phyloP scores from a whole-genome alignment of 1,140 invertebrate species.

The Trichonephila clavata region DNA sequence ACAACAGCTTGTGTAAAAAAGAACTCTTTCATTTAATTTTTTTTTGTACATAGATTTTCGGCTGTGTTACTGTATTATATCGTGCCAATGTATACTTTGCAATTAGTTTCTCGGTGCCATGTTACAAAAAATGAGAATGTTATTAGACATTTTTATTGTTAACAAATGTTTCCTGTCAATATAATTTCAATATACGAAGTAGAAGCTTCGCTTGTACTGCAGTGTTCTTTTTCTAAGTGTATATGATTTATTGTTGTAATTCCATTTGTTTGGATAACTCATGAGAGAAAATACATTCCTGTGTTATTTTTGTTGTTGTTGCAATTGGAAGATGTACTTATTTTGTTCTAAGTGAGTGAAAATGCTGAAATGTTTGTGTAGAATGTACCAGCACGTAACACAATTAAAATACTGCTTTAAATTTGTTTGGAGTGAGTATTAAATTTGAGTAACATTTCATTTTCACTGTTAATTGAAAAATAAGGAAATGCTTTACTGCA shows the following conservation, averaged over 20 bases:
- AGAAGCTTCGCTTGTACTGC: neutral
- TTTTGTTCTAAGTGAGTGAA: neutral
- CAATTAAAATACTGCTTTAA: conserved; percentile 24
- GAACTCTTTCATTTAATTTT: neutral
- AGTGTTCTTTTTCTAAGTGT: neutral
- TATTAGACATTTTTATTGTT: neutral
- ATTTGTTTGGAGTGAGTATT: neutral
- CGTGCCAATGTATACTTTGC: conserved; percentile 16
- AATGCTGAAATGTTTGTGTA: conserved; percentile 12
- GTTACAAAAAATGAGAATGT: neutral
- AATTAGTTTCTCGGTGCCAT: neutral
- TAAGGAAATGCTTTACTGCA: too few species aligned
- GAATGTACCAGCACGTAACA: conserved; percentile 21
- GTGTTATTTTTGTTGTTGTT: conserved; percentile 10
- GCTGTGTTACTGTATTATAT: conserved; percentile 6
- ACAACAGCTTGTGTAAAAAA: neutral
- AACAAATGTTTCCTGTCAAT: neutral
- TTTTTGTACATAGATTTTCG: neutral
- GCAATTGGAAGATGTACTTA: neutral
- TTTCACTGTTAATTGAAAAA: too few species aligned
- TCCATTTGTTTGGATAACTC: conserved; percentile 5
- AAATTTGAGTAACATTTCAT: neutral
- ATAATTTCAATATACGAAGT: neutral
- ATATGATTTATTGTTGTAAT: neutral
- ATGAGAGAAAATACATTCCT: conserved; percentile 10